Base-by-base conservation (phyloP, 2,888 invertebrate genomes). In the Andrena hattorfiana region DNA sequence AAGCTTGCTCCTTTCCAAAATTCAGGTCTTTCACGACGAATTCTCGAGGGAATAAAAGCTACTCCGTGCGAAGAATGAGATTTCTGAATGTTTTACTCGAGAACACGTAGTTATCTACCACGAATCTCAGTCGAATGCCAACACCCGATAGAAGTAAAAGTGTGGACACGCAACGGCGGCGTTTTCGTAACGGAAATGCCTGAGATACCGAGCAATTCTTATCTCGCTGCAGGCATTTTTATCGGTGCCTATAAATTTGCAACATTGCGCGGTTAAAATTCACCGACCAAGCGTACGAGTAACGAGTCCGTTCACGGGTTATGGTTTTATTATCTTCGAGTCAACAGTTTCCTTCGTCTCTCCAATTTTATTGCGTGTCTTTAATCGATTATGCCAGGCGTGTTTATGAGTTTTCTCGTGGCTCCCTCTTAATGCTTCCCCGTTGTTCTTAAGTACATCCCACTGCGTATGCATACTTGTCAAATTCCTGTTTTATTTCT, bases 161-260 rank as follows among this genome's bases (percentile, higher is more conserved):
- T 23, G 51, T 54, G 54, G 32, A 7, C 49, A 13, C 28, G 16
- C 20, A 49, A 35, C n/a, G 23, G 10, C 35, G 32, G 35, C 23
- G 28, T 35, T 64, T 48, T 23, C 64, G 26, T 66, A 26, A 66
- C 49, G 20, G 66, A 28, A 49, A 49, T 49, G 49, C 62, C 63
- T 77, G 68, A 74, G 76, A 81, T 68, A 72, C 26, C 59, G 42
- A 68, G 80, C 64, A 28, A 73, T 70, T 84, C 75, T 73, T 67
- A 72, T 73, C 71, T 59, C 64, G 23, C n/a, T 32, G 60, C 54
- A 32, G 80, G 81, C 69, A 60, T 84, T 78, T 74, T 84, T 84
- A 81, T 81, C 73, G 77, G 68, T 5, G 64, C 67, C 68, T 63
- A 81, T 77, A 77, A 79, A 82, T 76, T 78, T 66, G 49, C 49